These are phyloP conservation scores for Zoanthus sansibaricus DNA, from an alignment of 92 coral and sea anemone species.

Conservation along the genomic window DNA sequence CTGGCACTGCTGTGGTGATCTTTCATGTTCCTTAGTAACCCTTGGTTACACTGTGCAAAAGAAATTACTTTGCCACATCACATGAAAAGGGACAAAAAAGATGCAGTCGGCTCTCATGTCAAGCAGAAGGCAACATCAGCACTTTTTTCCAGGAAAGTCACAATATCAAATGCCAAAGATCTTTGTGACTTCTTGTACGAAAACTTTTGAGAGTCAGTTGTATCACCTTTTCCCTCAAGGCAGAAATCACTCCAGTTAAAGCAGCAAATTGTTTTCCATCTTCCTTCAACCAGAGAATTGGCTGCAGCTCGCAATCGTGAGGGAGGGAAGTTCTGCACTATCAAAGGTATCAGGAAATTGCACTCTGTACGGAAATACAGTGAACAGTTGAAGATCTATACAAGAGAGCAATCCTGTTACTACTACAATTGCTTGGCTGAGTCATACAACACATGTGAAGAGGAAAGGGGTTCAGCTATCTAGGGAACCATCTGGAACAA, in stretches of 20 bases:
- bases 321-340: conserved; percentile 11
- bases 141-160: conserved; percentile 10
- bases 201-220: conserved; percentile 1
- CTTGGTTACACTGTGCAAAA: conserved; percentile 22
- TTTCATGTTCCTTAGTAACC: conserved; percentile 41
- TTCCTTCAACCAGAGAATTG: conserved; percentile 7
- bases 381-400: conserved; percentile 26
- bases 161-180: conserved; percentile 23
- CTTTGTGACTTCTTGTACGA: conserved; percentile 14
- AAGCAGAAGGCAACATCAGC: conserved; percentile 29
- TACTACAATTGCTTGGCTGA: conserved; percentile 42
- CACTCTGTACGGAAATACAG: conserved; percentile 19
- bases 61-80: conserved; percentile 45
- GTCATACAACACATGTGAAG: conserved; percentile 23
- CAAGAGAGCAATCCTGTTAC: conserved; percentile 46
- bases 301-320: conserved; percentile 20
- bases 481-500: conserved; percentile 40
- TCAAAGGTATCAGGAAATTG: conserved; percentile 31
- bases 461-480: conserved; percentile 33
- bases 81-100: conserved; percentile 33
- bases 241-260: conserved; percentile 17
- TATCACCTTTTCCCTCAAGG: conserved; percentile 11
- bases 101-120: background rate
- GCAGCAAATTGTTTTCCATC: conserved; percentile 8
- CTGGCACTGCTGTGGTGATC: conserved; percentile 45